Percentiles rank a stretch among this genome's conserved stretches.
Conservation (phyloP, 2,888 invertebrate species). For the Osmoderma eremita region DNA sequence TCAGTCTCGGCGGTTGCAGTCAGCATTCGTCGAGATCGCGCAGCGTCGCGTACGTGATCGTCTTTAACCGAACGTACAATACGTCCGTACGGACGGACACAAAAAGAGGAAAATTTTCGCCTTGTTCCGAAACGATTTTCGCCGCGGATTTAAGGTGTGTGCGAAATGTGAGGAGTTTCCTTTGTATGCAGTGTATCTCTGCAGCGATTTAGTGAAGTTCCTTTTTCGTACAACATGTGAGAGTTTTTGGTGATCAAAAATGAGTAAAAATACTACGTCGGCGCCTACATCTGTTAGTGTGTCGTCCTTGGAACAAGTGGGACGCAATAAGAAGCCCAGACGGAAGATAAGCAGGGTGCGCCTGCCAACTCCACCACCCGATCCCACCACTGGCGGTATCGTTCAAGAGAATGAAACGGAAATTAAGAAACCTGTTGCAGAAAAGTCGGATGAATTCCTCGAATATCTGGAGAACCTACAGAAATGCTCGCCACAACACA, state of each 20-base stretch:
- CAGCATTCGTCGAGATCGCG: slow-evolving; percentile 44
- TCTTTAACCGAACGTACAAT: slow-evolving; percentile 5
- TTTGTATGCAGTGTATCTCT: too few species aligned
- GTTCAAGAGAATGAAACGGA: slow-evolving; percentile 41
- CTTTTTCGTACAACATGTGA: slow-evolving; percentile 9
- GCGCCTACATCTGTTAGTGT: slow-evolving; percentile 44
- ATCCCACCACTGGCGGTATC: too few species aligned
- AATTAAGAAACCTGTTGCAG: slow-evolving; percentile 46
- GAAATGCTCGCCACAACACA: slow-evolving; percentile 48
- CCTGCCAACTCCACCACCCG: slow-evolving; percentile 65
- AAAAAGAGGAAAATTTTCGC: not conserved
- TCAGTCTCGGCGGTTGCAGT: slow-evolving; percentile 56
- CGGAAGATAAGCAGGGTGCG: slow-evolving; percentile 54
- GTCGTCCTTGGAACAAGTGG: slow-evolving; percentile 45
- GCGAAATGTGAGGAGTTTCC: slow-evolving; percentile 24
- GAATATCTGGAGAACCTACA: slow-evolving; percentile 64
- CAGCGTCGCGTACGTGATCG: slow-evolving; percentile 31
- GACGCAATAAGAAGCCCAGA: slow-evolving; percentile 39
- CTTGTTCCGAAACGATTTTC: too few species aligned
- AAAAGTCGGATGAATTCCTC: slow-evolving; percentile 62
- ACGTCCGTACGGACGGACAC: slow-evolving; percentile 22
- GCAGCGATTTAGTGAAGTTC: not conserved
- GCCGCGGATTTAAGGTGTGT: slow-evolving; percentile 5
- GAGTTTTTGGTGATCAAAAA: slow-evolving; percentile 33
- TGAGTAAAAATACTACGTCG: slow-evolving; percentile 45